Base-by-base conservation (phyloP, 1,140 invertebrate genomes). In the Tetragnatha versicolor region DNA sequence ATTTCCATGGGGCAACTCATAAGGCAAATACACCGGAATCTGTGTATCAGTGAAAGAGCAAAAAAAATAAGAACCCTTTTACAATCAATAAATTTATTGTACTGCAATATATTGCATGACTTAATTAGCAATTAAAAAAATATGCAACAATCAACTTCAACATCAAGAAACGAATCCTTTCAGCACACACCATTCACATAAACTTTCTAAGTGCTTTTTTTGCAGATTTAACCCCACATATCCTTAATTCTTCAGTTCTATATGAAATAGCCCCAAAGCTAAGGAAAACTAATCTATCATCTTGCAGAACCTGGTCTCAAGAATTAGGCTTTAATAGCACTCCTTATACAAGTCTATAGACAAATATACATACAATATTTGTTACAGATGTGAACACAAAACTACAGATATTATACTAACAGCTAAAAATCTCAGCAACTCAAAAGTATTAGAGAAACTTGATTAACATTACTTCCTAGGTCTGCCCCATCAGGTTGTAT, bases 81-180 rank as follows among this genome's bases (percentile, higher is more conserved):
- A 75, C 72, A 75, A 75, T 75, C 72, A 75, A 75, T 75, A 58
- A 75, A 63, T 77, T 77, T 77, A 77, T 77, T 77, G 35, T 77
- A 77, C 47, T 77, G 73, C 73, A 77, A 76, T 76, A 49, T 49
- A 66, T 76, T 66, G 29, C 61, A 77, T 55, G 73, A 77, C 73
- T 77, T 77, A 39, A n/a, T 47, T 63, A 75, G 63, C 73, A 77
- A 66, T 77, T 77, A 77, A 77, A 77, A 77, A 77, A 77, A 77
- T 77, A 77, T 53, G 73, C 73, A 77, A 77, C 73, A 77, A 29
- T 66, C 55, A 77, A 66, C 73, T 77, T 77, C 49, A 77, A 77
- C 73, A 66, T 77, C 37, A 66, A 37, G 49, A 66, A n/a, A 77
- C 53, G 45, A 49, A 61, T 29, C 61, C 39, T 51, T 45, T 60